Evolutionary conservation across 2,113 vertebrate genomes (phyloP), one percentile per base, ranked within the genome.

Genomic region (Pavo muticus): DNA sequence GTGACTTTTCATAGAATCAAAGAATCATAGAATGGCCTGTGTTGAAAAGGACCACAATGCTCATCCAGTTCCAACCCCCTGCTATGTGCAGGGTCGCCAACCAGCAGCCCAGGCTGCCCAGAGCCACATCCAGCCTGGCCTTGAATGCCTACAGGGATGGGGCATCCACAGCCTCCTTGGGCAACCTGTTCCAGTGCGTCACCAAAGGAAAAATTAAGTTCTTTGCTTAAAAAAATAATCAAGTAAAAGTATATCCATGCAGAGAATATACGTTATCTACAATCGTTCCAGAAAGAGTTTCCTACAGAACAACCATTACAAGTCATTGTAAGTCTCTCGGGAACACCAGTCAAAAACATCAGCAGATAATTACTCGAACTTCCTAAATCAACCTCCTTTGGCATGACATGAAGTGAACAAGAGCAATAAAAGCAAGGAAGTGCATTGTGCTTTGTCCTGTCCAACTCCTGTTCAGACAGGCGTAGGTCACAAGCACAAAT

Each of bases 381-480:
- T 97, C 97, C 95, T 95, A 96, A 71, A 63, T 92, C 94, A 79
- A 91, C 95, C 95, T 88, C 95, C 95, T 92, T 94, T 98, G 97
- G 98, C 97, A 97, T 88, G 81, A 96, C 95, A 94, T 96, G 95
- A 97, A 97, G 97, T 95, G 93, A 96, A 96, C 35, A 96, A 91
- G 89, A 95, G 94, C 94, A 96, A 97, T 97, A 96, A 97, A 95
- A 92, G 42, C 4, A 81, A 97, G 97, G 96, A 98, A 97, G 97
- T 96, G 88, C 97, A 96, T 95, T 97, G 94, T 92, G 91, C 95
- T 98, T 97, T 98, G 97, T 98, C 96, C 97, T 96, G 96, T 88
- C 83, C 93, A 72, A 30, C 95, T 92, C 86, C 93, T 93, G 88
- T 73, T 97, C 76, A 59, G 86, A 95, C 93, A 97, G 95, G 90